Base-by-base conservation (phyloP, 2,113 vertebrate species). In the Vulpes ferrilata region DNA sequence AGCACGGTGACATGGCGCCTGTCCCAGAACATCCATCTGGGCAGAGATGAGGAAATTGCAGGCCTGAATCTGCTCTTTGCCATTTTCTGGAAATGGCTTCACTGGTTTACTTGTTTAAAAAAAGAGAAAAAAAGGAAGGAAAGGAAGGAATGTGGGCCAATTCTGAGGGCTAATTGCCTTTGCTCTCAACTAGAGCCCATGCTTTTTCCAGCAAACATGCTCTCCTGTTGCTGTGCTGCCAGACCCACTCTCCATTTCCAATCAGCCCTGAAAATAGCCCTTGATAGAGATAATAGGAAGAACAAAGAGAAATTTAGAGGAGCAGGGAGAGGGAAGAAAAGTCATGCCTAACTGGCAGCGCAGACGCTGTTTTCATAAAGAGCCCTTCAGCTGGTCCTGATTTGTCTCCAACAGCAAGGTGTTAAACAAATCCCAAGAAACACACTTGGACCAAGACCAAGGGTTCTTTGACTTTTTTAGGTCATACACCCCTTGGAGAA, bases 201-300 rank as follows among this genome's bases (percentile, higher is more conserved):
- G 94, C 65, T 94, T 97, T 90, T 95, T 86, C 96, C 84, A 0
- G 90, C 96, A 82, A 94, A 84, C 96, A 67, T 11, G 65, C 82
- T 65, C 95, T 90, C 73, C 94, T 80, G 81, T 93, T 93, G 65
- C 93, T 20, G 60, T 16, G n/a, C 81, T 3, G 73, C 88, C 95
- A 93, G 96, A 23, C 87, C 78, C 88, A 59, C 88, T 95, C 95
- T 91, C 81, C 30, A 0, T 90, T 97, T 95, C 96, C 96, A 97
- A 96, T 97, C 97, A 98, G 95, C 81, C 96, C 97, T 94, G 97
- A 91, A 98, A 98, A 97, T 93, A 97, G 95, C 90, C 95, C 93
- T 95, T 97, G 97, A 97, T 95, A 25, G 97, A 97, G 96, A 97
- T 96, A 97, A 97, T 83, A 97, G 91, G 91, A 95, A 97, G 96